Evolutionary conservation across 2,797 vertebrate genomes (phyloP).

Genomic region (Avahi laniger): DNA sequence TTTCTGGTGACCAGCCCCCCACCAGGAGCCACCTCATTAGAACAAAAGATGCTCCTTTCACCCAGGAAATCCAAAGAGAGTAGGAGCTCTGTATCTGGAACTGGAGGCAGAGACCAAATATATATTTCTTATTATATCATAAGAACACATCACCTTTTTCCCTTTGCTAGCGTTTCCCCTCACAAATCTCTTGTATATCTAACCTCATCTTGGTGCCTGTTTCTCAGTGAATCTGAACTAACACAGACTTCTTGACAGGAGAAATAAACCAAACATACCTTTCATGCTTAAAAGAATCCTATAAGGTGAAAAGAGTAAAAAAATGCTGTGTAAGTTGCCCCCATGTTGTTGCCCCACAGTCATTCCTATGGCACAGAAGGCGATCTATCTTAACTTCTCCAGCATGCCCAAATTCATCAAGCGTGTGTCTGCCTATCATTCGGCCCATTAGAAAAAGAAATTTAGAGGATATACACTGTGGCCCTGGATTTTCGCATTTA

Average conservation of each 20-base stretch:
- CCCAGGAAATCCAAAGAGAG: not conserved
- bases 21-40: not conserved
- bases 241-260: not conserved
- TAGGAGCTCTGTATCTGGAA: not conserved
- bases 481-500: not conserved
- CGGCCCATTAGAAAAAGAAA: not conserved
- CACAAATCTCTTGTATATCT: not conserved
- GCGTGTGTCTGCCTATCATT: too few species aligned
- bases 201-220: not conserved
- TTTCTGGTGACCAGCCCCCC: not conserved
- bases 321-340: fast-evolving
- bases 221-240: not conserved
- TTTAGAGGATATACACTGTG: not conserved
- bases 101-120: too few species aligned
- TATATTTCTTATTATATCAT: too few species aligned
- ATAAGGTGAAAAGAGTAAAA: not conserved
- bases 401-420: too few species aligned
- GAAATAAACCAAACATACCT: not conserved
- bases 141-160: too few species aligned
- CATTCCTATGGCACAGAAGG: not conserved
- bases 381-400: not conserved
- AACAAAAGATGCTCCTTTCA: not conserved
- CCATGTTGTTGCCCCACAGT: not conserved
- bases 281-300: not conserved
- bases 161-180: too few species aligned